A percentile compares a stretch with the other conserved stretches of the same genome.
Conservation (phyloP, 2,888 invertebrate species). For the Antheraea yamamai region DNA sequence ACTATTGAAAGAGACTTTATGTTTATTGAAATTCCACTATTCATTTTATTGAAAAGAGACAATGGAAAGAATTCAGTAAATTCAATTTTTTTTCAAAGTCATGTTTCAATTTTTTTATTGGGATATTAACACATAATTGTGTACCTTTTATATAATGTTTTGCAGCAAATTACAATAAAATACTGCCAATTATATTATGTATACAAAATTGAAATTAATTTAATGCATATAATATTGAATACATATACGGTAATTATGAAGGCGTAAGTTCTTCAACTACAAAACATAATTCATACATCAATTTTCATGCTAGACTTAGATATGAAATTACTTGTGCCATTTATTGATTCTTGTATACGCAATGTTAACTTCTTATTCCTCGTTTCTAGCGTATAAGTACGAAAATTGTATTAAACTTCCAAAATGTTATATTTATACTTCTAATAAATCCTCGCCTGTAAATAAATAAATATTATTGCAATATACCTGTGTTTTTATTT, state of each 20-base stretch:
- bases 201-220: neutral
- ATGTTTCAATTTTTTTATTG: too few species aligned
- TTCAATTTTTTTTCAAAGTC: too few species aligned
- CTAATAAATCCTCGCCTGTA: conserved; percentile 17
- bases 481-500: conserved; percentile 20
- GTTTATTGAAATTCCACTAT: neutral
- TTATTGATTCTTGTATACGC: neutral
- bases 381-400: neutral
- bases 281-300: neutral
- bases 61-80: neutral
- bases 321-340: neutral
- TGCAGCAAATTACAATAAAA: neutral
- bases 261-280: neutral
- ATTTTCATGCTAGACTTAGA: neutral
- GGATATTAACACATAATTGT: too few species aligned
- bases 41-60: neutral
- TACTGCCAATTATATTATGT: neutral
- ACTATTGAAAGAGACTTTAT: neutral
- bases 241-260: neutral
- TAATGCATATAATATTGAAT: neutral
- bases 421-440: conserved; percentile 4
- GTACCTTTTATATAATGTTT: neutral
- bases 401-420: conserved; percentile 2
- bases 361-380: neutral
- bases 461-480: conserved; percentile 38